Conservation (phyloP, 37 sponge, comb jelly and placozoan species). For the Beroe forskalii region DNA sequence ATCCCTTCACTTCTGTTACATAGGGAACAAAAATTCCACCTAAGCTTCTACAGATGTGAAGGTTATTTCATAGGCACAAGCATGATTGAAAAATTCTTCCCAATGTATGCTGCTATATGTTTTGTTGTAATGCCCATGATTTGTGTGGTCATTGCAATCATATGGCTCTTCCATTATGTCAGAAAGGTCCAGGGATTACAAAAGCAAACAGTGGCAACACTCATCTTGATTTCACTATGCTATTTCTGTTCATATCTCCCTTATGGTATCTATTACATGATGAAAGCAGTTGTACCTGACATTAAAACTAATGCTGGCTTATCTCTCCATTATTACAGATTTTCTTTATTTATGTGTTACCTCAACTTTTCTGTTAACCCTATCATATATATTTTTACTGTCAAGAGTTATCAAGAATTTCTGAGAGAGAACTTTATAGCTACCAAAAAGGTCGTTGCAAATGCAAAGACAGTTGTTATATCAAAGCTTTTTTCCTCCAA, state of each 20-base stretch:
- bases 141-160: conserved; percentile 6
- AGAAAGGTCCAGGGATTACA: neutral
- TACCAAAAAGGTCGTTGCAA: neutral
- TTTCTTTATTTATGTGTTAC: neutral
- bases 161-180: conserved; percentile 36
- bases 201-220: conserved; percentile 42
- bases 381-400: neutral
- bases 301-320: neutral
- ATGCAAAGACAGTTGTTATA: neutral
- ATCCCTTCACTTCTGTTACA: neutral
- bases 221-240: conserved; percentile 40
- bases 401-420: neutral
- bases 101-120: neutral
- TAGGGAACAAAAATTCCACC: neutral
- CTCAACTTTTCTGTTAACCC: neutral
- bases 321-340: neutral
- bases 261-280: neutral
- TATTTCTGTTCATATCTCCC: conserved; percentile 27
- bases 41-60: conserved; percentile 29
- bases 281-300: neutral
- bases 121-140: conserved; percentile 5
- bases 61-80: neutral
- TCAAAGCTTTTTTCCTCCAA: neutral
- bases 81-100: neutral
- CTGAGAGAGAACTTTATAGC: neutral